These are phyloP conservation scores for Agrotis segetum DNA, from an alignment of 2,888 invertebrate species.

Conservation along the genomic window DNA sequence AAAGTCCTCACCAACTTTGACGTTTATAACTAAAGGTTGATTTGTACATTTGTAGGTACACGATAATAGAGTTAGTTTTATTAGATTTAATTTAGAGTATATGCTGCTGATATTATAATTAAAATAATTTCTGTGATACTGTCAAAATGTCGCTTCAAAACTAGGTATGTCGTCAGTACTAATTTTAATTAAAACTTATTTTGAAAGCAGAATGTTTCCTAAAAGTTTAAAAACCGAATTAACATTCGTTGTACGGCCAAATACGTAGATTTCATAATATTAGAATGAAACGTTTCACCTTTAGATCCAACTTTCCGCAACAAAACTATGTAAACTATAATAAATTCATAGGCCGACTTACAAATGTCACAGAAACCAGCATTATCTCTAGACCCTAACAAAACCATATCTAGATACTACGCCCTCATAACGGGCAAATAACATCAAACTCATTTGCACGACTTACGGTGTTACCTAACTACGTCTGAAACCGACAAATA, in stretches of 20 bases:
- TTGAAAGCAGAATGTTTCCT: neutral
- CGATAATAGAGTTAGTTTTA: neutral
- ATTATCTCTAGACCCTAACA: neutral
- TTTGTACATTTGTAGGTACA: too few relatives aligned
- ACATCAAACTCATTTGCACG: constrained; percentile 58
- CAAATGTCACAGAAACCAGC: neutral
- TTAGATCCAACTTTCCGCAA: neutral
- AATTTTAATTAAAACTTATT: neutral
- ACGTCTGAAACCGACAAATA: constrained; percentile 60
- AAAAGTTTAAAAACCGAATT: too few relatives aligned
- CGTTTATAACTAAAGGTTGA: too few relatives aligned
- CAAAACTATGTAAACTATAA: neutral
- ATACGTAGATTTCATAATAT: neutral
- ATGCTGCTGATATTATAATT: neutral
- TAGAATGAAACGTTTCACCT: neutral
- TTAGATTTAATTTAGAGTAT: neutral
- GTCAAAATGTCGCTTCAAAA: neutral
- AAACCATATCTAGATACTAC: constrained; percentile 27
- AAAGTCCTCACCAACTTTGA: too few relatives aligned
- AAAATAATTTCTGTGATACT: neutral
- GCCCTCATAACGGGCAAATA: constrained; percentile 27
- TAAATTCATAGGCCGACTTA: neutral
- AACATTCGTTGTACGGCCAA: too few relatives aligned
- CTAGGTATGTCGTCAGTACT: neutral
- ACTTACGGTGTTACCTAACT: constrained; percentile 54